Conservation (phyloP, 1,140 invertebrate genomes). For the Drosophila oshimai region DNA sequence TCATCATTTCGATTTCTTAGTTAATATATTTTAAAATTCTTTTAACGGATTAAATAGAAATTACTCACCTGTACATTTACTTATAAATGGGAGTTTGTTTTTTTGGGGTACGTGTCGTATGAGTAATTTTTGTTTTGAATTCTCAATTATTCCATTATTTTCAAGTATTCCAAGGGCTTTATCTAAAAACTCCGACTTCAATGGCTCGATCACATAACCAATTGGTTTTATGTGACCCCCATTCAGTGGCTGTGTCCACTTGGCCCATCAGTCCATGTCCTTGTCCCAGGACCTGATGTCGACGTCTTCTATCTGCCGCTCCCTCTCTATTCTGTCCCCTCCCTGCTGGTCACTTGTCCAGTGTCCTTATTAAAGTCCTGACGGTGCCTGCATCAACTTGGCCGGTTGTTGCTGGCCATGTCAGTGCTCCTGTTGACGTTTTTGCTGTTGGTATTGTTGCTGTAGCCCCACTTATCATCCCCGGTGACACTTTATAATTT, state of each 20-base stretch:
- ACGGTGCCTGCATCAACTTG: slow-evolving; percentile 71
- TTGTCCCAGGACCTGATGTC: slow-evolving; percentile 25
- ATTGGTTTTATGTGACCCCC: slow-evolving; percentile 16
- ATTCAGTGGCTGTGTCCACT: slow-evolving; percentile 30
- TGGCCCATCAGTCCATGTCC: slow-evolving; percentile 30
- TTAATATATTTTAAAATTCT: too few relatives aligned
- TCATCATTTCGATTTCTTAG: too few relatives aligned
- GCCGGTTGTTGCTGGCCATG: slow-evolving; percentile 41
- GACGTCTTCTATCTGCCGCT: slow-evolving; percentile 35
- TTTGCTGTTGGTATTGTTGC: slow-evolving; percentile 52
- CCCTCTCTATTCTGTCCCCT: slow-evolving; percentile 18
- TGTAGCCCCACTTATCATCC: slow-evolving; percentile 82
- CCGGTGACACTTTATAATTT: slow-evolving; percentile 83
- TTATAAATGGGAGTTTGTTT: too few relatives aligned
- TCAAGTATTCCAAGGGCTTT: too few relatives aligned
- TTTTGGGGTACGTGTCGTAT: too few relatives aligned
- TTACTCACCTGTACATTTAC: too few relatives aligned
- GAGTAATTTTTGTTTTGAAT: too few relatives aligned
- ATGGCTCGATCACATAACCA: background rate
- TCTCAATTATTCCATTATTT: too few relatives aligned
- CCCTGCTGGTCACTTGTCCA: slow-evolving; percentile 47
- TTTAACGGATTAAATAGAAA: too few relatives aligned
- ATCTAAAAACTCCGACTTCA: background rate
- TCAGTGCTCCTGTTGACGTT: slow-evolving; percentile 43
- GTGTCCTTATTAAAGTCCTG: slow-evolving; percentile 76